A percentile compares a stretch with the other conserved stretches of the same genome.
Evolutionary conservation across 2,797 vertebrate species (phyloP).

Genomic region (Pagetopsis macropterus): DNA sequence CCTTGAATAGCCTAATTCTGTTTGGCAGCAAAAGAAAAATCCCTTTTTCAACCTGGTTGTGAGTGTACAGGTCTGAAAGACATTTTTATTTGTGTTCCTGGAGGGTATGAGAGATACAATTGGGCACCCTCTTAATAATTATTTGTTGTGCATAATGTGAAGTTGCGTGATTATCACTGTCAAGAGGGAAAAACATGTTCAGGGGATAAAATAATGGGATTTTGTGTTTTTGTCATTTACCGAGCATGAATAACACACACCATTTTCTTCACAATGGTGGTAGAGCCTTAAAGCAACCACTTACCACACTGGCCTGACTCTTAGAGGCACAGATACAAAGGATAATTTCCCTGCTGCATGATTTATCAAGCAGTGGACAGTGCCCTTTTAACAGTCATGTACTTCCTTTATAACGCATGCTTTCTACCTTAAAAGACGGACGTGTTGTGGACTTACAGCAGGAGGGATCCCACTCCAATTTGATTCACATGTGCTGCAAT

Average conservation of each 20-base stretch:
- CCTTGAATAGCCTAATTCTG: slow-evolving; percentile 57
- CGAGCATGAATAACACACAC: slow-evolving; percentile 29
- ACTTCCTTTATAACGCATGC: slow-evolving; percentile 69
- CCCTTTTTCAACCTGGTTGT: slow-evolving; percentile 26
- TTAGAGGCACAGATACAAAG: slow-evolving; percentile 42
- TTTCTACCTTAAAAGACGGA: slow-evolving; percentile 47
- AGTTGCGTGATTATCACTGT: slow-evolving; percentile 27
- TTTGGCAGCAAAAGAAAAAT: slow-evolving; percentile 49
- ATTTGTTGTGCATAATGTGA: slow-evolving; percentile 23
- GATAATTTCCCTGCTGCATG: slow-evolving; percentile 68
- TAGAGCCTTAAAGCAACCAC: slow-evolving; percentile 30
- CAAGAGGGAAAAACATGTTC: slow-evolving; percentile 25
- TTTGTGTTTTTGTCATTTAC: slow-evolving; percentile 45
- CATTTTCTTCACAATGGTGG: slow-evolving; percentile 26
- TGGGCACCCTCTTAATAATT: slow-evolving; percentile 6
- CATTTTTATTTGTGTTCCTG: slow-evolving; percentile 31
- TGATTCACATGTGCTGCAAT: slow-evolving; percentile 50
- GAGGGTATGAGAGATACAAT: slow-evolving; percentile 19
- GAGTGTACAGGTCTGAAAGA: slow-evolving; percentile 19
- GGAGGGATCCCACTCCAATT: slow-evolving; percentile 15
- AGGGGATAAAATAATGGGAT: slow-evolving; percentile 21
- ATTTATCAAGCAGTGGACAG: slow-evolving; percentile 64
- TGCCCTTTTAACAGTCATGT: slow-evolving; percentile 71
- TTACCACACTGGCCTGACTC: slow-evolving; percentile 20
- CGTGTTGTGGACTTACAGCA: slow-evolving; percentile 37